Evolutionary conservation across 1,140 invertebrate genomes (phyloP).

Genomic region (Paraescarpia echinospica): DNA sequence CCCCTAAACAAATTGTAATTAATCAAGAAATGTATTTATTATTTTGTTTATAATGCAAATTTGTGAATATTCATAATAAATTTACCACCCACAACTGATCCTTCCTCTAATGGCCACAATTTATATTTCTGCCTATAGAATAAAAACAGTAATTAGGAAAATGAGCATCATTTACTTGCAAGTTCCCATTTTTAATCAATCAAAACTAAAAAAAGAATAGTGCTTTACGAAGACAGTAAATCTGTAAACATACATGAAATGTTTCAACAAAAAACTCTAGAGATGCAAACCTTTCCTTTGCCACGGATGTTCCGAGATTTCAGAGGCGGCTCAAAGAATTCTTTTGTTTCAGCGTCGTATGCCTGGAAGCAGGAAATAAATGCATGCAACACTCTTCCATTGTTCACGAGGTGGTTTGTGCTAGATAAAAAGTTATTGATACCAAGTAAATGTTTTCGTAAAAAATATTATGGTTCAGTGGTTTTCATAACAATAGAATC

Average conservation of each 20-base stretch:
- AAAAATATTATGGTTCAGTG: not conserved
- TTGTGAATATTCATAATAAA: not conserved
- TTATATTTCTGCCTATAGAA: not conserved
- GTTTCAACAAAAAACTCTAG: not conserved
- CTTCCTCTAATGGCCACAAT: slow-evolving; percentile 67
- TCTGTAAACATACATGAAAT: not conserved
- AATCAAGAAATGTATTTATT: not conserved
- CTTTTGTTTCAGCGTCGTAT: slow-evolving; percentile 66
- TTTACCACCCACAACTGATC: not conserved
- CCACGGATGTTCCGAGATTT: slow-evolving; percentile 65
- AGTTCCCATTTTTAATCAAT: not conserved
- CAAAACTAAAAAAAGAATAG: not conserved
- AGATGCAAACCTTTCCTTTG: slow-evolving; percentile 60
- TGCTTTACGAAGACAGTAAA: not conserved
- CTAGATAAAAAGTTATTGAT: not conserved
- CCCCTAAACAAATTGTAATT: slow-evolving; percentile 54
- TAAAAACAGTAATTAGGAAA: not conserved
- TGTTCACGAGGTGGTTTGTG: not conserved
- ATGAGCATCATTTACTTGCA: not conserved
- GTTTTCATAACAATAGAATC: not conserved
- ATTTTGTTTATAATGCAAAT: not conserved
- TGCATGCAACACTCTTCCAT: not conserved
- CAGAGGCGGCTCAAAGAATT: slow-evolving; percentile 68
- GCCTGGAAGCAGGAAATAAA: slow-evolving; percentile 42
- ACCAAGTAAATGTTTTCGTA: not conserved